Evolutionary conservation across 2,797 vertebrate genomes (phyloP).

Genomic region (Squalus acanthias): DNA sequence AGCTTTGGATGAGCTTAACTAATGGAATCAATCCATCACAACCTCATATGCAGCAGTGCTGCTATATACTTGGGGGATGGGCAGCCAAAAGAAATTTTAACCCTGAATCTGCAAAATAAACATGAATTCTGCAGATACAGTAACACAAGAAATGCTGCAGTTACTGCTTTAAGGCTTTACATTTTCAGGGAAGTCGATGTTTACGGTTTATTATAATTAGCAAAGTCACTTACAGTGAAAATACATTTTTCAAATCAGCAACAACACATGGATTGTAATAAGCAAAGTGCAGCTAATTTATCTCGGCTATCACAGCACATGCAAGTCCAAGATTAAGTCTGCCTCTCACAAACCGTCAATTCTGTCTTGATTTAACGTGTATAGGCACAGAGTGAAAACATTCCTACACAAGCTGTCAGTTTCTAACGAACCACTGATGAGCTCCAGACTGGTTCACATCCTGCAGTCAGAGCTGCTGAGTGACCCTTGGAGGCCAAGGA

Average conservation of each 20-base stretch:
- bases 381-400: background rate
- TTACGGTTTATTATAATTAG: background rate
- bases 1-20: no score
- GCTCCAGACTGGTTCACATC: constrained; percentile 14
- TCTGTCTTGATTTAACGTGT: background rate
- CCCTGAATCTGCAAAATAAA: background rate
- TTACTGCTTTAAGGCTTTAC: background rate
- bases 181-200: background rate
- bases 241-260: background rate
- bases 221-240: background rate
- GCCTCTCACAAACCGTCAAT: background rate
- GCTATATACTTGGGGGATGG: background rate
- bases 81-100: background rate
- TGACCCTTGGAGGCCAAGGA: background rate
- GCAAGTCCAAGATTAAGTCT: background rate
- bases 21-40: background rate
- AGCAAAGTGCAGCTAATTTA: background rate
- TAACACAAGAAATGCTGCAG: background rate
- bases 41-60: background rate
- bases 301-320: background rate
- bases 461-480: background rate
- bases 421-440: background rate
- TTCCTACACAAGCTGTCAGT: background rate
- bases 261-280: background rate
- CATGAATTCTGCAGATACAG: background rate